Evolutionary conservation across 2,113 vertebrate species (phyloP).

Genomic region (Callipepla californica): DNA sequence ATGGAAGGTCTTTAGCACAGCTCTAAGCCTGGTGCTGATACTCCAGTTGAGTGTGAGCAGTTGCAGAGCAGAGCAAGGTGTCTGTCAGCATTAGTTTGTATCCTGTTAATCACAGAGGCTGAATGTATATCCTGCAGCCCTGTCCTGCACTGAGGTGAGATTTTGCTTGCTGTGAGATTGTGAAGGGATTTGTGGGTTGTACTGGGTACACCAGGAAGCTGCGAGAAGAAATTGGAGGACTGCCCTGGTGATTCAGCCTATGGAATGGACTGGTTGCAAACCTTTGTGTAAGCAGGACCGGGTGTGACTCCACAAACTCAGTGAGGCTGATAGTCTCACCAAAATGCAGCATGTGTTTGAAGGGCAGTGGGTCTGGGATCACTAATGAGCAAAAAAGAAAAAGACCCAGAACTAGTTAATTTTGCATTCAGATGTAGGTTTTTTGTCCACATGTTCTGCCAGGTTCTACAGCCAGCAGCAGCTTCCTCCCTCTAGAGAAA

Average conservation of each 20-base stretch:
- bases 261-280: background rate
- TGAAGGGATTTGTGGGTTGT: background rate
- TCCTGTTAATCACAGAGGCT: background rate
- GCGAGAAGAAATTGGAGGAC: background rate
- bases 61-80: background rate
- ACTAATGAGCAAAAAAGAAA: background rate
- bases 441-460: background rate
- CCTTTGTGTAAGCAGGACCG: background rate
- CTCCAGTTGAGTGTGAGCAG: background rate
- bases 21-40: background rate
- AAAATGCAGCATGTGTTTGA: rapidly evolving
- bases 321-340: background rate
- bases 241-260: background rate
- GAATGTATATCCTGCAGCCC: background rate
- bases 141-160: background rate
- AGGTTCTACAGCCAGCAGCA: background rate
- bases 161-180: background rate
- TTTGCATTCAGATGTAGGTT: background rate
- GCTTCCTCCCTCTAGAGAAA: background rate
- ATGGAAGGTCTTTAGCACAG: background rate
- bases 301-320: background rate
- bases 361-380: background rate
- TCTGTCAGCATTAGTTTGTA: background rate
- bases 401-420: background rate
- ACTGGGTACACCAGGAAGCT: background rate